A percentile compares a stretch with the other conserved stretches of the same genome.
Evolutionary conservation across 92 coral and sea anemone genomes (phyloP).

Genomic region (Bergia puertoricense): DNA sequence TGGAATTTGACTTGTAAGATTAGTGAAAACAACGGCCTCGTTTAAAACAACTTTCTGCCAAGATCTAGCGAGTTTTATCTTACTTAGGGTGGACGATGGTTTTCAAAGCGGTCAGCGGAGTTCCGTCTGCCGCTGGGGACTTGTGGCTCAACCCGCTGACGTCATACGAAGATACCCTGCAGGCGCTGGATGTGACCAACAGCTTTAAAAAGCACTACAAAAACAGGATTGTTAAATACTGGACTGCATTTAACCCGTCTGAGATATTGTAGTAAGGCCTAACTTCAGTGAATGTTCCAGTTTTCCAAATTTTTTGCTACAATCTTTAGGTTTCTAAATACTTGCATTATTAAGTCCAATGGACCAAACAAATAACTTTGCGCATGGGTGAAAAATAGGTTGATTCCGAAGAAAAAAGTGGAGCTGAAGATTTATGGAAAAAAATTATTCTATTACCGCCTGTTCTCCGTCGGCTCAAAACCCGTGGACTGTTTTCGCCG

Average conservation of each 20-base stretch:
- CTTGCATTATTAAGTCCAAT: not conserved
- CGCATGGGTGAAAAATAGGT: not conserved
- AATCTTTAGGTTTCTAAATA: not conserved
- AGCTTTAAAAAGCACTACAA: conserved; percentile 45
- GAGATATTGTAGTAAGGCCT: conserved; percentile 19
- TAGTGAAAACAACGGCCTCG: not conserved
- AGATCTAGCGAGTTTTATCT: not conserved
- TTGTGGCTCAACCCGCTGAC: conserved; percentile 32
- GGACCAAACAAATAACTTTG: not conserved
- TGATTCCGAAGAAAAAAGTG: not conserved
- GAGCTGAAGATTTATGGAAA: not conserved
- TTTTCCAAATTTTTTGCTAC: no score
- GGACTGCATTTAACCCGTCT: conserved; percentile 29
- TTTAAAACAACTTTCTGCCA: not conserved
- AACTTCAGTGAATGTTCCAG: not conserved
- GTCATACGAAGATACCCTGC: conserved; percentile 35
- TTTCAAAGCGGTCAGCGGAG: conserved; percentile 48
- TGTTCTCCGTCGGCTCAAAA: not conserved
- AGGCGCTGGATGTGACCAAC: conserved; percentile 42
- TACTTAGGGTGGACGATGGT: conserved; percentile 46
- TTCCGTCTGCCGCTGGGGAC: conserved; percentile 32
- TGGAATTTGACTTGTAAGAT: no score
- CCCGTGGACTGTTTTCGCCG: not conserved
- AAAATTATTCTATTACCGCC: no score
- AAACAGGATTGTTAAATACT: conserved; percentile 50